Base-by-base conservation (phyloP, 37 sponge, comb jelly and placozoan genomes). In the Bolinopsis microptera region DNA sequence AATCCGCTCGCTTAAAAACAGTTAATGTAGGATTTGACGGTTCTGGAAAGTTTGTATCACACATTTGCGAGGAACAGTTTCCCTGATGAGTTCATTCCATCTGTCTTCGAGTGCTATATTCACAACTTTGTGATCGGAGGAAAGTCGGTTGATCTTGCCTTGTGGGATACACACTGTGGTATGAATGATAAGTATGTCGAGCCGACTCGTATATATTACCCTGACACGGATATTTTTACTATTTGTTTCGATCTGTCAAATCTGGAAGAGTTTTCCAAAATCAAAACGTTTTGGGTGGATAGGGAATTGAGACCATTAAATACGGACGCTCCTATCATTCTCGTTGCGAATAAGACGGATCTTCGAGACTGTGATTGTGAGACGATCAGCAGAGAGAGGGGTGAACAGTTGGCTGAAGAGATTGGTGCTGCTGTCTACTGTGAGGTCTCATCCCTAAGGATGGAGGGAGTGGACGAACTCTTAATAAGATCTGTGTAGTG, bases 11-110 rank as follows among this genome's bases (percentile, higher is more conserved):
- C 21, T 5, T 70, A 26, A 70, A 70, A 26, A 70, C 16, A 3
- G 25, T 22, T 22, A 70, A 28, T 28, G 74, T 70, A 24, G 74
- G 74, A 22, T 28, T 28, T 26, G 74, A 70, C 26, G 74, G 74
- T 3, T 70, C 74, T 70, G 74, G 74, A 70, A 70, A 70, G 74
- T 70, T 70, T 70, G 30, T 70, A 28, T 22, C 74, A 70, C 74
- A 70, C 74, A 3, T 70, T 70, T 70, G 74, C 74, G 3, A 24
- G 30, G 25, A 22, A n/a, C 5, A 26, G 3, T 2, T 70, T 70
- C 26, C 74, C 74, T 3, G 30, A 22, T 70, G 74, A 22, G 3
- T 70, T 28, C 26, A 8, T 70, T 22, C 74, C 74, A 70, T 24
- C 25, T 28, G 74, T 70, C 2, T 70, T 70, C 21, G 74, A 70